These are phyloP conservation scores for Malthinus flaveolus DNA, from an alignment of 2,888 invertebrate genomes.

Conservation along the genomic window DNA sequence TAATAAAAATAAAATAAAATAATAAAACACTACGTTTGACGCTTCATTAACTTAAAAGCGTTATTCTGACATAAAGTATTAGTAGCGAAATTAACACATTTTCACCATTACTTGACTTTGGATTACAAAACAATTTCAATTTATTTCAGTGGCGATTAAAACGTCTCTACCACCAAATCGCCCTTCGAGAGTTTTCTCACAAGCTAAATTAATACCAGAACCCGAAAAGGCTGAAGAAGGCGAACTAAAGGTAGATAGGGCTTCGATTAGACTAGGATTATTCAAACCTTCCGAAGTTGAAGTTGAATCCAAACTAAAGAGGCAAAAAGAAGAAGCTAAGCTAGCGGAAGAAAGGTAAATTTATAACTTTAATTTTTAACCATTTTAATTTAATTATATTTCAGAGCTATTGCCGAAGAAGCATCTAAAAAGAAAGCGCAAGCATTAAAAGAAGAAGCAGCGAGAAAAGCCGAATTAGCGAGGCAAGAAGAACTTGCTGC, in stretches of 20 bases:
- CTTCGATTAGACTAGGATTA: constrained; percentile 48
- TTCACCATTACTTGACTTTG: background rate
- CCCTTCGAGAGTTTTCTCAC: constrained; percentile 70
- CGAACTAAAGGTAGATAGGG: constrained; percentile 66
- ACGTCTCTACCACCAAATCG: constrained; percentile 65
- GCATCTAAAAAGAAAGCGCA: constrained; percentile 60
- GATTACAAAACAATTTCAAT: background rate
- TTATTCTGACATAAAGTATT: background rate
- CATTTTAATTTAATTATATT: constrained; percentile 19
- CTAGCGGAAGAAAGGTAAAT: constrained; percentile 64
- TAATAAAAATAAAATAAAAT: constrained; percentile 20
- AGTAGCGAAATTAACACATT: background rate
- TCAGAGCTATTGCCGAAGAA: constrained; percentile 61
- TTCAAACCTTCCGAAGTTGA: constrained; percentile 30
- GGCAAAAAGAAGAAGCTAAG: constrained; percentile 65
- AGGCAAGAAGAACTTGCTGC: constrained; percentile 55
- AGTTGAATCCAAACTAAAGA: constrained; percentile 57
- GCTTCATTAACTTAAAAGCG: background rate
- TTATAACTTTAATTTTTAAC: background rate
- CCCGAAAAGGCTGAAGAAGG: constrained; percentile 53
- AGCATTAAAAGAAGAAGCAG: constrained; percentile 50
- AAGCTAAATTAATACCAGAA: constrained; percentile 62
- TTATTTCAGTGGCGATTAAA: constrained; percentile 30
- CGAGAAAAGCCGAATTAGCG: constrained; percentile 58
- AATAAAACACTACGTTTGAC: background rate